Conservation (phyloP, 1,140 invertebrate genomes). For the Cylas formicarius region DNA sequence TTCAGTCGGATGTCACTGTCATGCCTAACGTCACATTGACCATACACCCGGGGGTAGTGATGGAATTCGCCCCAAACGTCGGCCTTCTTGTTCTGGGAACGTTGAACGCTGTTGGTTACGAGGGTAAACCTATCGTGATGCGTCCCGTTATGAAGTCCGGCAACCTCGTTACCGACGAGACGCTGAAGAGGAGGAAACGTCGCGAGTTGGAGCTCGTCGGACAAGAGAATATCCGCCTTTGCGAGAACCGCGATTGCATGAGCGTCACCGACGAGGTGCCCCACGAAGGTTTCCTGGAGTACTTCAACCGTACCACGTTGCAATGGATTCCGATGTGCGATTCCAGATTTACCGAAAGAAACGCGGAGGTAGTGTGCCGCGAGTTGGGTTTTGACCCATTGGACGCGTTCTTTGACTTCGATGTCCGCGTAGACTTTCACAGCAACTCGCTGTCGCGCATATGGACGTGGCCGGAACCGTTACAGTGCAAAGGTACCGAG, state of each 20-base stretch:
- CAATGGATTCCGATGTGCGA: constrained; percentile 98
- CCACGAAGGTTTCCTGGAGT: constrained; percentile 83
- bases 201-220: constrained; percentile 47
- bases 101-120: constrained; percentile 75
- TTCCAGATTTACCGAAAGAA: constrained; percentile 85
- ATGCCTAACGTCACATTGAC: constrained; percentile 86
- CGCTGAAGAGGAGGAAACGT: constrained; percentile 28
- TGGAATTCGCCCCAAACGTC: constrained; percentile 95
- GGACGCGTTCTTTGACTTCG: constrained; percentile 79
- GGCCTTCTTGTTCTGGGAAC: constrained; percentile 93
- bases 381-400: constrained; percentile 86
- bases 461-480: constrained; percentile 92
- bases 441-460: constrained; percentile 75
- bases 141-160: constrained; percentile 51
- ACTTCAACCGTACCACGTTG: constrained; percentile 88
- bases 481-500: constrained; percentile 78
- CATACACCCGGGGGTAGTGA: constrained; percentile 81
- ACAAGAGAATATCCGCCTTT: constrained; percentile 55
- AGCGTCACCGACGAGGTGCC: constrained; percentile 45
- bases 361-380: constrained; percentile 90
- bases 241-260: constrained; percentile 65
- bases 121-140: constrained; percentile 77
- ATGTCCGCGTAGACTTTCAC: constrained; percentile 74
- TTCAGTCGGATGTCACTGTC: constrained; percentile 89
- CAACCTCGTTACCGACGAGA: constrained; percentile 37